Base-by-base conservation (phyloP, 2,113 vertebrate genomes). In the Cheirogaleus medius region DNA sequence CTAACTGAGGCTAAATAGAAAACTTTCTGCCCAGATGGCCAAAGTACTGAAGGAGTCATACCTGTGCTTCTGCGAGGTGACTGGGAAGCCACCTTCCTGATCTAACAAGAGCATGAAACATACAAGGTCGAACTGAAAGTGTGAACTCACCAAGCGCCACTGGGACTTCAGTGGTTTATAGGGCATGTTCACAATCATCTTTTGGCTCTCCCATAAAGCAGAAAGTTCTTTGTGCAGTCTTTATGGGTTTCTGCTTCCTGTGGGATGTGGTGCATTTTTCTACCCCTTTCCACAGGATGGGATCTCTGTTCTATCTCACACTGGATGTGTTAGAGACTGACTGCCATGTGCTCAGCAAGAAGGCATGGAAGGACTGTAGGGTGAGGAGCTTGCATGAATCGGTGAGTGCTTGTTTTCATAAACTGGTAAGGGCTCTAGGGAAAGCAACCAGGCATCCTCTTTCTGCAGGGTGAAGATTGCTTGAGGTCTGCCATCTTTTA, bases 271-370 rank as follows among this genome's bases (percentile, higher is more conserved):
- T 84, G 12, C n/a, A 44, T 84, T 94, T 97, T 68, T 95, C 90
- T 2, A 42, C 49, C 58, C 52, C 37, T 77, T 68, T 47, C 60
- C 17, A 20, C 64, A 98, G 98, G 74, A 3, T 15, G 32, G 98
- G 97, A 13, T 98, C 97, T 88, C 21, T 98, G 73, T 99, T 97
- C 97, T 99, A 98, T 56, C 87, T 99, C 54, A 94, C 90, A 0
- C 17, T 99, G 97, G 98, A 99, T 1, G 98, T 99, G 44, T 37
- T 97, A 54, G 98, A 99, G 87, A 98, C 98, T 0, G 20, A 49
- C 37, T 99, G 99, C 34, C 98, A 98, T 0, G 98, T 99, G 49
- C 98, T 98, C 90, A 98, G 98, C 89, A 96, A 11, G 74, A 98
- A 90, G 88, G 0, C 69, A 0, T 98, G 97, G 98, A 98, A 97